A percentile compares a stretch with the other conserved stretches of the same genome.
Evolutionary conservation across 2,888 invertebrate genomes (phyloP).

Genomic region (Netelia fuscicornis): DNA sequence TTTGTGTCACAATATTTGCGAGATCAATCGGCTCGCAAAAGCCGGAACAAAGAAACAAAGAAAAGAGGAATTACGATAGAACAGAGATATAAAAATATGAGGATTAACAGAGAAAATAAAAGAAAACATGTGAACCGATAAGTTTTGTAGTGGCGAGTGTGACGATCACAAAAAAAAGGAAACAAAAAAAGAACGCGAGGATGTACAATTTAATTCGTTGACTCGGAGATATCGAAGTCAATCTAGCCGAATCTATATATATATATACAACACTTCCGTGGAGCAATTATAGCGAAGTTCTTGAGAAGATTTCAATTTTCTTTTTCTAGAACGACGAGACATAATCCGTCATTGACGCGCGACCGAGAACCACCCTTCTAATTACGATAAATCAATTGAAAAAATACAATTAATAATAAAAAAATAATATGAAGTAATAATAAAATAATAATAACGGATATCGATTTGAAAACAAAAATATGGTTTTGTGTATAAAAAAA

Average conservation of each 20-base stretch:
- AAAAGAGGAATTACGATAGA: slow-evolving; percentile 26
- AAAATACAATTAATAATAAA: slow-evolving; percentile 22
- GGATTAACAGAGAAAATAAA: background rate
- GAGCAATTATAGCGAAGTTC: slow-evolving; percentile 52
- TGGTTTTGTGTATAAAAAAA: slow-evolving; percentile 66
- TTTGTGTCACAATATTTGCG: background rate
- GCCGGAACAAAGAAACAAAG: slow-evolving; percentile 6
- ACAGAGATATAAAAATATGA: slow-evolving; percentile 10
- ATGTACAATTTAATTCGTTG: slow-evolving; percentile 53
- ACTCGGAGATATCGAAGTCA: slow-evolving; percentile 33
- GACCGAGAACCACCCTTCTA: slow-evolving; percentile 25
- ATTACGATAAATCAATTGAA: slow-evolving; percentile 37
- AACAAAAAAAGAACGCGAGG: background rate
- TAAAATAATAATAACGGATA: slow-evolving; percentile 47
- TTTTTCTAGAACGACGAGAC: background rate
- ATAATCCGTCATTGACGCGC: background rate
- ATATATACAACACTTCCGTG: slow-evolving; percentile 40
- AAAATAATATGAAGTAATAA: slow-evolving; percentile 25
- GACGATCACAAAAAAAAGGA: background rate
- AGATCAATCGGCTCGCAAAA: slow-evolving; percentile 17
- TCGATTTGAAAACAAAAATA: slow-evolving; percentile 37
- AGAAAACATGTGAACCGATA: background rate
- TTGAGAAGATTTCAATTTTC: background rate
- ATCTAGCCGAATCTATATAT: slow-evolving; percentile 43
- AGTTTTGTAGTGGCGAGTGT: slow-evolving; percentile 32